phyloP scores from a whole-genome alignment of 2,797 vertebrate genomes.

The Champsocephalus gunnari region DNA sequence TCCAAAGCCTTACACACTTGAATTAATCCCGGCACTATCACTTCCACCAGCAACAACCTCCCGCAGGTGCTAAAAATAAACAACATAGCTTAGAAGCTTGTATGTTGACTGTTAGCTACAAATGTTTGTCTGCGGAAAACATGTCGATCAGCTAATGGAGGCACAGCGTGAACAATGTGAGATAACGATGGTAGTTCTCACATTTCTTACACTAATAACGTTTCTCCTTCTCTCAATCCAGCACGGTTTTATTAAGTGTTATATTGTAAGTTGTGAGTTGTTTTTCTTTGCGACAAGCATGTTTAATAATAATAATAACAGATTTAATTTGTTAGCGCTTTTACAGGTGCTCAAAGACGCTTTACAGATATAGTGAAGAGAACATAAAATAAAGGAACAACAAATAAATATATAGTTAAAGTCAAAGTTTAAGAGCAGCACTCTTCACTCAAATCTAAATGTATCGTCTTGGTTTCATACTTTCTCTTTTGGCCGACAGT shows the following conservation, averaged over 20 bases:
- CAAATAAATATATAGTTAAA: too few relatives aligned
- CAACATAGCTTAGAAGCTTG: not conserved
- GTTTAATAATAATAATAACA: not conserved
- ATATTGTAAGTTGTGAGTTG: not conserved
- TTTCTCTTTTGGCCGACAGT: not conserved
- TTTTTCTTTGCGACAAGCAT: not conserved
- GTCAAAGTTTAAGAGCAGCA: not conserved
- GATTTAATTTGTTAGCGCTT: too few relatives aligned
- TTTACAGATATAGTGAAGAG: too few relatives aligned
- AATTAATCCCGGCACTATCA: too few relatives aligned
- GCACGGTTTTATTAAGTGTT: slow-evolving; percentile 3
- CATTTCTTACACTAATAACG: too few relatives aligned
- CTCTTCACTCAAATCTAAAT: not conserved
- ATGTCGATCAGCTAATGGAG: too few relatives aligned
- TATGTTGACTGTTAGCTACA: not conserved
- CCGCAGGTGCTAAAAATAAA: not conserved
- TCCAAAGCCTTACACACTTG: not conserved
- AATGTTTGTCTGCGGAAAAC: too few relatives aligned
- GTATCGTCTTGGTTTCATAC: not conserved
- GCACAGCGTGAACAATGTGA: not conserved
- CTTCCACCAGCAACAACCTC: not conserved
- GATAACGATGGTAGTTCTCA: slow-evolving; percentile 12
- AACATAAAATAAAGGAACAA: too few relatives aligned
- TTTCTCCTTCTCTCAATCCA: too few relatives aligned
- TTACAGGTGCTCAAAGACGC: too few relatives aligned